These are phyloP conservation scores for Xanthia togata DNA, from an alignment of 2,888 invertebrate species.

Conservation along the genomic window DNA sequence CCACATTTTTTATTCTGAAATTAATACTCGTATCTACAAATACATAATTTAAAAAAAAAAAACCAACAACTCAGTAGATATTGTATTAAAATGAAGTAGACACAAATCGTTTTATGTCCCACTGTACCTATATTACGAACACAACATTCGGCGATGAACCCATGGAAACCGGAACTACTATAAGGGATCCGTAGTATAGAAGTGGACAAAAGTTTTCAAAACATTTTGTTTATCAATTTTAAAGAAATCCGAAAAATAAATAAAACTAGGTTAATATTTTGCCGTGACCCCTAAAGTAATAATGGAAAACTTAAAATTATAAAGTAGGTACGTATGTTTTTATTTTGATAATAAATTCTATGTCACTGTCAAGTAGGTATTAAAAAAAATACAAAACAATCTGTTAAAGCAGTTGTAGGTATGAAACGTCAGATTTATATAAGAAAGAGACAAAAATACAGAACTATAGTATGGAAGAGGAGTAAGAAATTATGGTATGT, in stretches of 20 bases:
- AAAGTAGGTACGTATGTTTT: not conserved
- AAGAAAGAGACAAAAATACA: conserved; percentile 25
- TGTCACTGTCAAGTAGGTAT: conserved; percentile 1
- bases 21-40: no score
- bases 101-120: conserved; percentile 11
- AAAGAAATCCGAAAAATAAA: not conserved
- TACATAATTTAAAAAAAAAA: no score
- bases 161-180: conserved; percentile 51
- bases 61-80: not conserved
- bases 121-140: conserved; percentile 29
- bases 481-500: conserved; percentile 15
- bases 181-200: conserved; percentile 49
- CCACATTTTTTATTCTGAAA: not conserved
- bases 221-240: not conserved
- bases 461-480: not conserved
- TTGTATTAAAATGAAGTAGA: not conserved
- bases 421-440: conserved; percentile 15
- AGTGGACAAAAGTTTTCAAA: conserved; percentile 43
- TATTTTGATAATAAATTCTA: not conserved
- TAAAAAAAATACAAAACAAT: not conserved
- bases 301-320: not conserved
- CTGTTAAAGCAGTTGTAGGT: not conserved
- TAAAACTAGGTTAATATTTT: not conserved
- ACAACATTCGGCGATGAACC: conserved; percentile 31
- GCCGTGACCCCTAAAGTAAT: conserved; percentile 1